Conservation (phyloP, 2,888 invertebrate species). For the Liodrosophila aerea region DNA sequence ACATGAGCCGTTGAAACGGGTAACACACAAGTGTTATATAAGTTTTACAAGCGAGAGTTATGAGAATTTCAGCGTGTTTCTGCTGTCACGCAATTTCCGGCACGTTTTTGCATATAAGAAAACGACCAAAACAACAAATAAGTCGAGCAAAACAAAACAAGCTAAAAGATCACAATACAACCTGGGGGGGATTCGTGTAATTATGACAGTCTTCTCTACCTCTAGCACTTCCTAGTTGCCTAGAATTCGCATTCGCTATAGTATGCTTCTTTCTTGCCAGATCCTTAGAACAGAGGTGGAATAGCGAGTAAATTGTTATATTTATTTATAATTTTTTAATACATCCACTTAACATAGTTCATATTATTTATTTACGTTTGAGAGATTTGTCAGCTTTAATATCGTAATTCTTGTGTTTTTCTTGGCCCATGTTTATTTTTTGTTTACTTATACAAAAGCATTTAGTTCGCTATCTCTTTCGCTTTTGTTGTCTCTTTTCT, state of each 20-base stretch:
- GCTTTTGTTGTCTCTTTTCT: not conserved
- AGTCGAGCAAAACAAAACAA: constrained; percentile 9
- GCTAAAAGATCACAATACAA: constrained; percentile 20
- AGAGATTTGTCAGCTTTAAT: constrained; percentile 53
- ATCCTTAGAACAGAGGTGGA: too few species aligned
- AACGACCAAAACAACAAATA: constrained; percentile 6
- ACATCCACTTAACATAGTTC: constrained; percentile 42
- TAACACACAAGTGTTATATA: constrained; percentile 54
- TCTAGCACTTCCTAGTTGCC: constrained; percentile 15
- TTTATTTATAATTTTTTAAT: constrained; percentile 4
- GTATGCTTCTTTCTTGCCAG: too few species aligned
- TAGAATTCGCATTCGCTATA: too few species aligned
- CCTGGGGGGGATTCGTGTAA: constrained; percentile 17
- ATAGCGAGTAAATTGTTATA: not conserved
- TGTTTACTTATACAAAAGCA: constrained; percentile 29
- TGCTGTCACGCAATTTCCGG: constrained; percentile 70
- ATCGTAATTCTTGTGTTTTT: constrained; percentile 24
- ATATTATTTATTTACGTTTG: constrained; percentile 58
- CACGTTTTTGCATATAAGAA: constrained; percentile 59
- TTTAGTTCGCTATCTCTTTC: too few species aligned
- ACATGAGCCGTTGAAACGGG: constrained; percentile 48
- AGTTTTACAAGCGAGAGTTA: constrained; percentile 49
- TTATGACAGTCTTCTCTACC: constrained; percentile 57
- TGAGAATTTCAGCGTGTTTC: constrained; percentile 45
- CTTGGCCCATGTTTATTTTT: constrained; percentile 21